Base-by-base conservation (phyloP, 2,113 vertebrate genomes). In the Gymnarchus niloticus region DNA sequence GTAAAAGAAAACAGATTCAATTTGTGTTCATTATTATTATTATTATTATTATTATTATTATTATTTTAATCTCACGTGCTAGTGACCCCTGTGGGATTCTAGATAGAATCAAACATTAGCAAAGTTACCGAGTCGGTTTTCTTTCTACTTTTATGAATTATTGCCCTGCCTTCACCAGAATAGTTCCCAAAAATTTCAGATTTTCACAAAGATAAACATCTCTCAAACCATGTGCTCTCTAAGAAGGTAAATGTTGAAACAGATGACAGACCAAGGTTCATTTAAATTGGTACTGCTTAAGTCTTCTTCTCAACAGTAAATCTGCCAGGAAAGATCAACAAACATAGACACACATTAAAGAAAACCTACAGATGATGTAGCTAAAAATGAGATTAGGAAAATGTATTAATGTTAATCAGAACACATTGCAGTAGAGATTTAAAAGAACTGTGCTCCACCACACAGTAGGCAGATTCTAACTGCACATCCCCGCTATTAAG, bases 211-310 rank as follows among this genome's bases (percentile, higher is more conserved):
- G 41, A 73, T 33, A 73, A 73, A 73, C 65, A 41, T 73, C 65
- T 33, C 65, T 41, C 41, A 33, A 37, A 73, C 65, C 65, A 73
- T 41, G 25, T 73, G 65, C 65, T 73, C 65, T 73, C 28, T 73
- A 73, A 73, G 65, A 73, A 73, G 41, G 65, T 73, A 73, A 73
- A 73, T 73, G 65, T 73, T 73, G 33, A 41, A 73, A 73, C 65
- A 73, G 65, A 73, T 73, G 65, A 37, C 0, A 33, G 65, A 73
- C 12, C 65, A 33, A 73, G 33, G 65, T 73, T 73, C 65, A 37
- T 73, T 37, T 73, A 73, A 73, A 73, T 73, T 73, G 65, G 65
- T 41, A 73, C 65, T 73, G 33, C 65, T 73, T 73, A 73, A 73
- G 65, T 41, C 65, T 73, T 28, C 65, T 33, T 73, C 41, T 73